A percentile compares a stretch with the other conserved stretches of the same genome.
Evolutionary conservation across 1,140 invertebrate genomes (phyloP).

Genomic region (Bemisia tabaci): DNA sequence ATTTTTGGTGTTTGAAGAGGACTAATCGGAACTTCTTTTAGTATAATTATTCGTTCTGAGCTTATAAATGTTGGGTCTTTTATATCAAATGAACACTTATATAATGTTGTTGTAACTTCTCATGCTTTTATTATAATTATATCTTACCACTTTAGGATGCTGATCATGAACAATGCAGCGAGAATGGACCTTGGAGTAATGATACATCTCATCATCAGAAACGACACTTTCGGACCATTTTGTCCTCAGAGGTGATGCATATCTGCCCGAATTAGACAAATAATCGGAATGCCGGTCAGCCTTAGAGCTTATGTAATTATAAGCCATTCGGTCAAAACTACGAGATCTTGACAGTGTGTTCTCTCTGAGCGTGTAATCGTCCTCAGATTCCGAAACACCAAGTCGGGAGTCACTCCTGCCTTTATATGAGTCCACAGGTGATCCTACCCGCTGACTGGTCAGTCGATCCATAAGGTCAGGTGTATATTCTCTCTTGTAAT

Average conservation of each 20-base stretch:
- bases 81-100: too few species aligned
- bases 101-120: too few species aligned
- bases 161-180: neutral
- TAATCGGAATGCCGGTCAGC: neutral
- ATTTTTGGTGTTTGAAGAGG: too few species aligned
- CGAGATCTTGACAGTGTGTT: neutral
- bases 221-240: neutral
- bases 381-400: neutral
- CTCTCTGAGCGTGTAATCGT: neutral
- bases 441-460: neutral
- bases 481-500: neutral
- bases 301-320: neutral
- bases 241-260: neutral
- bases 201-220: neutral
- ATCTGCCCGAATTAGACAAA: neutral
- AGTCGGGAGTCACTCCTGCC: neutral
- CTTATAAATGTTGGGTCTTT: too few species aligned
- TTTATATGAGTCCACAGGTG: neutral
- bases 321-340: neutral
- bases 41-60: too few species aligned
- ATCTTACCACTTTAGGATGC: neutral
- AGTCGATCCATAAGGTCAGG: neutral
- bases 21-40: too few species aligned
- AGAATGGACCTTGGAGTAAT: neutral
- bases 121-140: too few species aligned